Conservation (phyloP, 2,113 vertebrate genomes). For the Alethe diademata region DNA sequence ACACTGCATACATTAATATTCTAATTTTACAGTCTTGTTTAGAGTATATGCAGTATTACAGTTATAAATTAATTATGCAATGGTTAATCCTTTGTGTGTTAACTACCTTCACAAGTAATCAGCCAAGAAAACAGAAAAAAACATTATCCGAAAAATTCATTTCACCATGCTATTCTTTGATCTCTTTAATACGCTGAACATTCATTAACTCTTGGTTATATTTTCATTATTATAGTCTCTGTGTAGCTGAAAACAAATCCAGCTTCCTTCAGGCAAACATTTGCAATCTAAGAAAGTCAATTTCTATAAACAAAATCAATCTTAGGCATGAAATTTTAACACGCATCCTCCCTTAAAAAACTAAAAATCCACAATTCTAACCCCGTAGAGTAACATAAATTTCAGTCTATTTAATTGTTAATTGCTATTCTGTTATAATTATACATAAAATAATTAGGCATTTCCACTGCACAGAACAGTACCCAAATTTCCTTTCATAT, state of each 20-base stretch:
- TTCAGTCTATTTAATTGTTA: not conserved
- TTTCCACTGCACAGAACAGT: not conserved
- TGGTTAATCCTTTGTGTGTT: slow-evolving; percentile 48
- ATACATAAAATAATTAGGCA: not conserved
- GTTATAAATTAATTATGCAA: slow-evolving; percentile 53
- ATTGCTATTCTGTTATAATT: not conserved
- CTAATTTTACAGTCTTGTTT: slow-evolving; percentile 57
- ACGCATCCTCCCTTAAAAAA: not conserved
- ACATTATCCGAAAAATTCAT: slow-evolving; percentile 21
- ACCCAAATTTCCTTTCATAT: not conserved
- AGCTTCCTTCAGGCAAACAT: slow-evolving; percentile 55
- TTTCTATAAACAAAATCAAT: slow-evolving; percentile 65
- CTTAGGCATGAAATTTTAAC: slow-evolving; percentile 57
- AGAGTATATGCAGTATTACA: not conserved
- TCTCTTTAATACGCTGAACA: slow-evolving; percentile 32
- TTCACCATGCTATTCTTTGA: slow-evolving; percentile 46
- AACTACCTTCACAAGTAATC: slow-evolving; percentile 61
- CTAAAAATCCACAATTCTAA: not conserved
- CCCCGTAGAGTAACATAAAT: not conserved
- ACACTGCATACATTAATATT: slow-evolving; percentile 52
- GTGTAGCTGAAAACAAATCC: slow-evolving; percentile 44
- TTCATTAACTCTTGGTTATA: slow-evolving; percentile 69
- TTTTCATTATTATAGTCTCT: slow-evolving; percentile 65
- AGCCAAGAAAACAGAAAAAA: slow-evolving; percentile 32
- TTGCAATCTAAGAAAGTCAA: slow-evolving; percentile 57